Conservation (phyloP, 2,888 invertebrate genomes). For the Papilio demoleus region DNA sequence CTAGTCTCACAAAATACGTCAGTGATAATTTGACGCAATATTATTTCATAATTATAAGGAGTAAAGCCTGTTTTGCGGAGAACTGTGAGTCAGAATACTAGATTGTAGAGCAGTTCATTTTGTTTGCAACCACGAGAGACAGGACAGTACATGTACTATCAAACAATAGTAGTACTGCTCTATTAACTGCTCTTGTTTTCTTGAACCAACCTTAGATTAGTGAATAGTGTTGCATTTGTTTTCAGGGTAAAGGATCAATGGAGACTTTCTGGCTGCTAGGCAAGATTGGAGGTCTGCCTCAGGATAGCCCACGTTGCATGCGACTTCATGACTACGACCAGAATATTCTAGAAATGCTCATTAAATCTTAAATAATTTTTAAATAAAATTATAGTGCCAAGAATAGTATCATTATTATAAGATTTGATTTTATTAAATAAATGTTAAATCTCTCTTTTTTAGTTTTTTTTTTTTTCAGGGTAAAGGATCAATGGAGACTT, state of each 20-base stretch:
- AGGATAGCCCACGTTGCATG: slow-evolving; percentile 63
- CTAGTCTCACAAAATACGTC: neutral
- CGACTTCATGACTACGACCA: slow-evolving; percentile 71
- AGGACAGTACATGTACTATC: neutral
- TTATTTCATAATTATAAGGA: neutral
- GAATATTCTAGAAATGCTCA: slow-evolving; percentile 70
- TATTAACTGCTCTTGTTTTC: neutral
- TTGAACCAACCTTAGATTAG: neutral
- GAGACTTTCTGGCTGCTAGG: slow-evolving; percentile 82
- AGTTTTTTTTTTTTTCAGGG: slow-evolving; percentile 61
- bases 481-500: slow-evolving; percentile 82
- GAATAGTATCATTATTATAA: slow-evolving; percentile 1
- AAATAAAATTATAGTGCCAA: slow-evolving; percentile 29
- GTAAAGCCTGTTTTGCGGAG: neutral
- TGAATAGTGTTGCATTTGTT: slow-evolving; percentile 29
- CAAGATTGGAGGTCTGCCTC: slow-evolving; percentile 63
- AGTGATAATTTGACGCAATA: neutral
- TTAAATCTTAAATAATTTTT: slow-evolving; percentile 48
- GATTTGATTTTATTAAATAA: slow-evolving; percentile 7
- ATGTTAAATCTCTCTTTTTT: neutral
- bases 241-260: slow-evolving; percentile 83
- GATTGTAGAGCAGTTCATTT: neutral
- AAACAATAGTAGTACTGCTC: neutral
- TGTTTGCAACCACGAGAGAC: neutral
- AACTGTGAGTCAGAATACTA: neutral